These are phyloP conservation scores for Xenopus laevis DNA, from an alignment of 2,113 vertebrate species.

Conservation along the genomic window DNA sequence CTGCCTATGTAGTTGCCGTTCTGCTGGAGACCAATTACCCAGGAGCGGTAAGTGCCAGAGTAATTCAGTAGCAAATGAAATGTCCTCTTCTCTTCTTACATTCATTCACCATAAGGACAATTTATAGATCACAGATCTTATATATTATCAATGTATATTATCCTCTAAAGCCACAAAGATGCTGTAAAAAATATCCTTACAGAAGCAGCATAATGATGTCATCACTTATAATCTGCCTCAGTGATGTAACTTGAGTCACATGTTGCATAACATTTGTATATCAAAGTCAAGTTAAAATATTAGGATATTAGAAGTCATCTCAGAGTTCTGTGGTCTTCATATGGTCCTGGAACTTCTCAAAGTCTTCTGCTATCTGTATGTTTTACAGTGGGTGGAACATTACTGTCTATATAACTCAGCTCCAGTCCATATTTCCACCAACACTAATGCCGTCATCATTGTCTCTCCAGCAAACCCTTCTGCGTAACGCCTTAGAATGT, in stretches of 20 bases:
- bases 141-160: neutral
- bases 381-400: neutral
- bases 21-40: neutral
- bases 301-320: too few relatives aligned
- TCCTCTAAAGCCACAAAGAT: neutral
- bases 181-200: neutral
- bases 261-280: too few relatives aligned
- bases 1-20: neutral
- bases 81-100: too few relatives aligned
- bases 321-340: too few relatives aligned
- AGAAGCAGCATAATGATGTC: too few relatives aligned
- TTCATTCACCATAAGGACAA: too few relatives aligned
- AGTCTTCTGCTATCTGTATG: neutral
- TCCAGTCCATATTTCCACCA: neutral
- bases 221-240: too few relatives aligned
- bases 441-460: neutral
- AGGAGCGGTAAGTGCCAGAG: conserved; percentile 32
- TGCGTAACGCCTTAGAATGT: neutral
- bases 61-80: neutral
- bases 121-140: neutral
- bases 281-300: too few relatives aligned
- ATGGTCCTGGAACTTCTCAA: neutral
- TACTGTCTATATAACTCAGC: neutral
- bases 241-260: too few relatives aligned
- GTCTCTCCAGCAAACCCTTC: neutral